phyloP scores from a whole-genome alignment of 2,888 invertebrate species.

The Drosophila acutilabella region DNA sequence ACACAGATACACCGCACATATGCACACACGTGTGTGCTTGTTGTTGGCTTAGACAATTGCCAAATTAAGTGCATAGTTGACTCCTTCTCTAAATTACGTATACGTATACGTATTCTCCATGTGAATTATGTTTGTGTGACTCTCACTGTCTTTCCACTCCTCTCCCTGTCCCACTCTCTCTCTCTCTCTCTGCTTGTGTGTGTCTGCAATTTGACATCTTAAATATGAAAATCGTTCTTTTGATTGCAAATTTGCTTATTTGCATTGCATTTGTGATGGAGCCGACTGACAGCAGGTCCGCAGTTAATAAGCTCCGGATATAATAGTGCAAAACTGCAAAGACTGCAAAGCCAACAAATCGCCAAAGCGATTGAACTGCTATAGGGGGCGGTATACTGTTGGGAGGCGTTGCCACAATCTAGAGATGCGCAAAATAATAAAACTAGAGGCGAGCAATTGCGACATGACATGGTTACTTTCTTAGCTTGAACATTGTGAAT shows the following conservation, averaged over 20 bases:
- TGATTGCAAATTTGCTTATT: conserved; percentile 69
- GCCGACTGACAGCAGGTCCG: conserved; percentile 24
- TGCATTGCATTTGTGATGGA: conserved; percentile 57
- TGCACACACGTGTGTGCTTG: conserved; percentile 8
- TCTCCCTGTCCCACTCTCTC: not conserved
- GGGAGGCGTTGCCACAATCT: not conserved
- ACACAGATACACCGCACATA: not conserved
- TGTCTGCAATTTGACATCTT: conserved; percentile 47
- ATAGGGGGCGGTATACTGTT: conserved; percentile 10
- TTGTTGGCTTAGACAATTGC: conserved; percentile 65
- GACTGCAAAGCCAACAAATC: conserved; percentile 63
- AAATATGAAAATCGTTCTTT: conserved; percentile 73
- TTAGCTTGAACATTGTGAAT: too few species aligned
- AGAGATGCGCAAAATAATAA: conserved; percentile 35
- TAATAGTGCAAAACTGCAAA: conserved; percentile 48
- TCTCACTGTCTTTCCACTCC: not conserved
- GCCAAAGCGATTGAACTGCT: conserved; percentile 57
- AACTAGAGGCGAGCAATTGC: not conserved
- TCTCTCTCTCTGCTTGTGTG: not conserved
- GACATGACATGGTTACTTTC: too few species aligned
- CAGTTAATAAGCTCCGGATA: conserved; percentile 66
- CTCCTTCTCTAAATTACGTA: not conserved
- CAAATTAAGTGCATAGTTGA: conserved; percentile 73
- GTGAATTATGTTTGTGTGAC: not conserved
- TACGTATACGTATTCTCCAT: not conserved